phyloP scores from a whole-genome alignment of 2,888 invertebrate species.

The Drosophila cyrtoloma region DNA sequence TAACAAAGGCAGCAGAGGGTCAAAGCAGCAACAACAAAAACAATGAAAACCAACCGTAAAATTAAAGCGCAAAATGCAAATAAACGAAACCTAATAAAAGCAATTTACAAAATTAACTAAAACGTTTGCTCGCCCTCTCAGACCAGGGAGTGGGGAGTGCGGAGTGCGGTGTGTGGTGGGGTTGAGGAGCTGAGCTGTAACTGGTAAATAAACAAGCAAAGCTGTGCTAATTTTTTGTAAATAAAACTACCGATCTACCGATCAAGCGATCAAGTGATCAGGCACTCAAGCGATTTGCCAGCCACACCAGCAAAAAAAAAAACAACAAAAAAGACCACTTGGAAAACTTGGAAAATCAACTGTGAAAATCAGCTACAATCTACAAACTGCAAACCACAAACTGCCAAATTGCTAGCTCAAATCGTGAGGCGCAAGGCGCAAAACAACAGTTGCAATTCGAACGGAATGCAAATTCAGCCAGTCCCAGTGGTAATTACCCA shows the following conservation, averaged over 20 bases:
- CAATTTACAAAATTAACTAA: constrained; percentile 79
- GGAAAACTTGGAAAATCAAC: constrained; percentile 69
- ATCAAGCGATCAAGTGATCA: constrained; percentile 63
- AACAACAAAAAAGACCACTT: not conserved
- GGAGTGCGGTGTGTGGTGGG: not conserved
- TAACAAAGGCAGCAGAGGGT: constrained; percentile 70
- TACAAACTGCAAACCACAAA: constrained; percentile 43
- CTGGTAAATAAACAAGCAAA: constrained; percentile 72
- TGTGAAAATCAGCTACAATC: constrained; percentile 67
- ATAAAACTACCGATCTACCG: constrained; percentile 81
- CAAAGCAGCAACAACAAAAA: constrained; percentile 25
- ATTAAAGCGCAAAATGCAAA: constrained; percentile 82
- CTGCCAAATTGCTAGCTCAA: constrained; percentile 73
- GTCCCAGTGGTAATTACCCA: constrained; percentile 75
- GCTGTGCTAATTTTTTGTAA: constrained; percentile 82
- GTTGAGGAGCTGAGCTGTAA: not conserved
- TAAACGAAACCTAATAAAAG: constrained; percentile 82
- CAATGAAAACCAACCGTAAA: constrained; percentile 57
- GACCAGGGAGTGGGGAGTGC: not conserved
- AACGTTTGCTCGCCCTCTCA: constrained; percentile 56
- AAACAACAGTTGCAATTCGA: constrained; percentile 83
- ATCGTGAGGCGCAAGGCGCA: constrained; percentile 77
- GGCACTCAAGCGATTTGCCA: constrained; percentile 39
- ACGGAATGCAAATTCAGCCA: constrained; percentile 83
- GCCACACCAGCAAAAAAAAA: constrained; percentile 33